Conservation (phyloP, 2,888 invertebrate species). For the Amphiduros pacificus region DNA sequence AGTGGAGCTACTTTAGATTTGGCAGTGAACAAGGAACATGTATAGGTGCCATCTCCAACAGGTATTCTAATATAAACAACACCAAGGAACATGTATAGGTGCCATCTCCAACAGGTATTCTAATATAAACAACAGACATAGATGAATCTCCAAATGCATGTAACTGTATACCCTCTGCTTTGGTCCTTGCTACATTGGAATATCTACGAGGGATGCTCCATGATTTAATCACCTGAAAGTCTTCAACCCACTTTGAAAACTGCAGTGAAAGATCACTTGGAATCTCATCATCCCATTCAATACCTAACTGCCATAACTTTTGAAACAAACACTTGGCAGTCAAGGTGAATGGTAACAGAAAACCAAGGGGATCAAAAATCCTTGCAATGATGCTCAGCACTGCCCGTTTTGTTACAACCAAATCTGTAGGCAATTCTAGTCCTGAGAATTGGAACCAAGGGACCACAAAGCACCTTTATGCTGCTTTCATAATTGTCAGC, state of each 20-base stretch:
- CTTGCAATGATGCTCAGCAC: slow-evolving; percentile 29
- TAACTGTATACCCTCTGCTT: too few species aligned
- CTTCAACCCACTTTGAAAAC: too few species aligned
- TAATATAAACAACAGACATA: slow-evolving; percentile 1
- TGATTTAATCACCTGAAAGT: too few species aligned
- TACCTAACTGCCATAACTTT: slow-evolving; percentile 32
- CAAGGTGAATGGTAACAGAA: slow-evolving; percentile 23
- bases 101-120: background rate
- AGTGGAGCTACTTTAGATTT: background rate
- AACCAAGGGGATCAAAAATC: slow-evolving; percentile 32
- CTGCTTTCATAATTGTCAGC: too few species aligned
- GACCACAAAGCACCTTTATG: too few species aligned
- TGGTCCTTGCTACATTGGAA: too few species aligned
- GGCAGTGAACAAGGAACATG: background rate
- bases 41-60: background rate
- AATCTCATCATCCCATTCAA: slow-evolving; percentile 36
- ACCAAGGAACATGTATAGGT: background rate
- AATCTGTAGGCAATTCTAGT: background rate
- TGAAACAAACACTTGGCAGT: slow-evolving; percentile 36
- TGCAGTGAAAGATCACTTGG: too few species aligned
- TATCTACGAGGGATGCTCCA: too few species aligned
- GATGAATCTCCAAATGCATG: slow-evolving; percentile 36
- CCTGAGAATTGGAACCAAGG: slow-evolving; percentile 23
- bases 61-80: background rate
- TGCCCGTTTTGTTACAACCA: slow-evolving; percentile 21